Base-by-base conservation (phyloP, 2,797 vertebrate genomes). In the Crocidura indochinensis region DNA sequence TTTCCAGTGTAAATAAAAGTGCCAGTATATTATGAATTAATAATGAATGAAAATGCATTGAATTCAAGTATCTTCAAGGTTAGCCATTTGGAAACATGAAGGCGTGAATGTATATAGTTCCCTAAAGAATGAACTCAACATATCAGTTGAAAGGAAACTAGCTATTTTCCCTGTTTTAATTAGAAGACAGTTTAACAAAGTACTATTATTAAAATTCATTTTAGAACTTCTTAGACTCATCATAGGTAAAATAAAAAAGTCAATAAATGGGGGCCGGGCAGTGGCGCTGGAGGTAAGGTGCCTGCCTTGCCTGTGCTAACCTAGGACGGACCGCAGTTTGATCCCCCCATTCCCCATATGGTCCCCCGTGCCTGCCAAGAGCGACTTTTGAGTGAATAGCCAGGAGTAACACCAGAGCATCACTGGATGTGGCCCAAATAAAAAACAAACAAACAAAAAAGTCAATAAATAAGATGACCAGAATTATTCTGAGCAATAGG, bases 111-210 rank as follows among this genome's bases (percentile, higher is more conserved):
- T 8, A 56, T 24, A 6, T 10, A 60, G 9, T 31, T 68, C 46
- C 56, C 29, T 88, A 84, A 67, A 53, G 4, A 64, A 14, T 46
- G n/a, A 76, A 62, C 20, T 17, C 68, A 82, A 71, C 15, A n/a
- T 69, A 74, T 31, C 3, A 72, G 74, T 80, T 86, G 17, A 44
- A 74, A 12, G 4, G 31, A 60, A 79, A 83, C 49, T 88, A 38
- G 15, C 19, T 77, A 24, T 65, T 94, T 67, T 47, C 73, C 80
- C 83, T 46, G 19, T 29, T 80, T 91, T 88, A 83, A 84, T 80
- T 86, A 92, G 74, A 90, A 88, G 56, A 88, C 20, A 83, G 60
- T 80, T 72, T 46, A 49, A 20, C 24, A 20, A 60, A 20, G 4
- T 7, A 60, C 56, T 60, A 60, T 60, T 17, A 60, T 60, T 60